Conservation (phyloP, 2,113 vertebrate species). For the Pteronura brasiliensis region DNA sequence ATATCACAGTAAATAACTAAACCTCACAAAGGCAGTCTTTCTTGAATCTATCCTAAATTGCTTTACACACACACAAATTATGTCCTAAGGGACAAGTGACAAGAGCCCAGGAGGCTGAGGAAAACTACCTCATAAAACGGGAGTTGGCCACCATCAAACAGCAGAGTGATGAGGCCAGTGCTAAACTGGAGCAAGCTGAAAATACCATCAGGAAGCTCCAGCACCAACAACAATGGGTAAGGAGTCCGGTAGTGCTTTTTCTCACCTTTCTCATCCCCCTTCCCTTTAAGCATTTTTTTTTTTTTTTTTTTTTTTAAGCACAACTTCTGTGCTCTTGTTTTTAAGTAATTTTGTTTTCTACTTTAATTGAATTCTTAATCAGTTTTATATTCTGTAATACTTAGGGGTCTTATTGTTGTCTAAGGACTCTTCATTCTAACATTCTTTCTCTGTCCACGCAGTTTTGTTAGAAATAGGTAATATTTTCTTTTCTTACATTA, state of each 20-base stretch:
- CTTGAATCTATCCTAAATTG: constrained; percentile 82
- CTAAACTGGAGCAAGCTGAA: constrained; percentile 96
- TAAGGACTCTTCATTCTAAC: background rate
- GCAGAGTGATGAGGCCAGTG: constrained; percentile 94
- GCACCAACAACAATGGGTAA: constrained; percentile 94
- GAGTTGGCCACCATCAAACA: constrained; percentile 98
- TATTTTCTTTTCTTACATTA: constrained; percentile 32
- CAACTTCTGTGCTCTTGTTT: constrained; percentile 74
- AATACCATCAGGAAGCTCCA: constrained; percentile 95
- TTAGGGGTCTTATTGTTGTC: constrained; percentile 17
- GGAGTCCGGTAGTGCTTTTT: constrained; percentile 83
- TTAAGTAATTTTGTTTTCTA: constrained; percentile 67
- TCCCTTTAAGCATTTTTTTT: constrained; percentile 36
- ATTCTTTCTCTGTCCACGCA: background rate
- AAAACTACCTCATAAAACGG: constrained; percentile 99
- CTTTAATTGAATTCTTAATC: constrained; percentile 52
- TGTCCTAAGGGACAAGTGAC: constrained; percentile 99
- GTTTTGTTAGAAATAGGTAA: constrained; percentile 50
- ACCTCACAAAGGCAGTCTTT: constrained; percentile 79
- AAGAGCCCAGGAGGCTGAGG: constrained; percentile 99
- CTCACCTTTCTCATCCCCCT: constrained; percentile 67
- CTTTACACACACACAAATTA: constrained; percentile 87
- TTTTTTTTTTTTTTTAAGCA: constrained; percentile 56
- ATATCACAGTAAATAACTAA: constrained; percentile 77
- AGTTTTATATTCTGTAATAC: background rate